Percentiles rank a stretch among this genome's conserved stretches.
Conservation (phyloP, 1,140 invertebrate genomes). For the Nasonia longicornis region DNA sequence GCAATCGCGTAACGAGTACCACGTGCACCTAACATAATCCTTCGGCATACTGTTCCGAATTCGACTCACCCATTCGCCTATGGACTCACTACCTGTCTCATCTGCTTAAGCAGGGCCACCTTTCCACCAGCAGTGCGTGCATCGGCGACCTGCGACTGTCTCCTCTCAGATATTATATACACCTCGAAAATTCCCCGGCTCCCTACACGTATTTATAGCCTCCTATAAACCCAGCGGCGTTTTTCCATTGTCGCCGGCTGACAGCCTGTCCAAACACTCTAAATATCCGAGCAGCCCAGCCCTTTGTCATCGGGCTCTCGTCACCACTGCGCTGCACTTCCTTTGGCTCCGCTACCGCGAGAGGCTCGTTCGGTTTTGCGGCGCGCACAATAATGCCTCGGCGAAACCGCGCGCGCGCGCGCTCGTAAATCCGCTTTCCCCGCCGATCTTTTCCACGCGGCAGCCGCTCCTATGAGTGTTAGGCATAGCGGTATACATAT, state of each 20-base stretch:
- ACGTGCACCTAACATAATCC: background rate
- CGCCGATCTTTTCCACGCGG: conserved; percentile 37
- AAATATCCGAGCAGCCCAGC: conserved; percentile 51
- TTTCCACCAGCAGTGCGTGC: background rate
- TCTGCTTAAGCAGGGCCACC: background rate
- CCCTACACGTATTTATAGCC: conserved; percentile 49
- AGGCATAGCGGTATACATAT: background rate
- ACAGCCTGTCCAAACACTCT: conserved; percentile 63
- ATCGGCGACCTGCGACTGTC: background rate
- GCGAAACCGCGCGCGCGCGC: conserved; percentile 50
- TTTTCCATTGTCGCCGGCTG: conserved; percentile 57
- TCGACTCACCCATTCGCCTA: background rate
- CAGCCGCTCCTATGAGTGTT: background rate
- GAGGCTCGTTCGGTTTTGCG: conserved; percentile 48
- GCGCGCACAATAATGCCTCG: conserved; percentile 51
- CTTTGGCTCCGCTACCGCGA: background rate
- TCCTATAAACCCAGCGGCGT: conserved; percentile 47
- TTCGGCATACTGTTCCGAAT: background rate
- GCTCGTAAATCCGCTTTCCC: conserved; percentile 44
- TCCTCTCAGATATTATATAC: background rate
- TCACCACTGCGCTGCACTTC: background rate
- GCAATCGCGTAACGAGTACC: background rate
- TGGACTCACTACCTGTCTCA: conserved; percentile 15
- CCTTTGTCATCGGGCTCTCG: conserved; percentile 19
- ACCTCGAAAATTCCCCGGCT: background rate